Evolutionary conservation across 1,140 invertebrate species (phyloP).

Genomic region (Chymomyza costata): DNA sequence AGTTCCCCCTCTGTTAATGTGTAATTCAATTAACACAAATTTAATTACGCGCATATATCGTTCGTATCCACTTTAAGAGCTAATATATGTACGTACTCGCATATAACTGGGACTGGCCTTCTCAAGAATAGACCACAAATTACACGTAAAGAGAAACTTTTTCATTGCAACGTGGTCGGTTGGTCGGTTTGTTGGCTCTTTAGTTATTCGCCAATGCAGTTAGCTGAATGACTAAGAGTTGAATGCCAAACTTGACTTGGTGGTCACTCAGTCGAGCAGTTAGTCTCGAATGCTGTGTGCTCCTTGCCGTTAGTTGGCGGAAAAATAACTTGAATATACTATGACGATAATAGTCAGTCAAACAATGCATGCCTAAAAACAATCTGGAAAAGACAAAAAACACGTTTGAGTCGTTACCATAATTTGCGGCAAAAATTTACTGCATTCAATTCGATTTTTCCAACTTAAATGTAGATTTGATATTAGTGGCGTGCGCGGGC

Average conservation of each 20-base stretch:
- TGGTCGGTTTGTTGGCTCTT: slow-evolving; percentile 10
- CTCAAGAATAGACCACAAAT: slow-evolving; percentile 17
- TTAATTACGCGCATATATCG: slow-evolving; percentile 7
- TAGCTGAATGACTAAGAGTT: slow-evolving; percentile 7
- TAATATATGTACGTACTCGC: too few species aligned
- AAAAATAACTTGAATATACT: slow-evolving; percentile 16
- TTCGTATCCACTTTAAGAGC: too few species aligned
- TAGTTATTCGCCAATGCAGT: too few species aligned
- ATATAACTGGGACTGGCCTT: slow-evolving; percentile 34
- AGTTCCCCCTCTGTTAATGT: too few species aligned
- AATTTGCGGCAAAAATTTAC: slow-evolving; percentile 19
- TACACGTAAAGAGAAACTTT: slow-evolving; percentile 42
- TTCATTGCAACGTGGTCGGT: slow-evolving; percentile 7
- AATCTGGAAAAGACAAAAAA: not conserved
- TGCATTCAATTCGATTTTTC: slow-evolving; percentile 22
- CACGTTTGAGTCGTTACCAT: too few species aligned
- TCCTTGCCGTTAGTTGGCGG: slow-evolving; percentile 9
- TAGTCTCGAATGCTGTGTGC: slow-evolving; percentile 20
- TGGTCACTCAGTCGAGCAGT: slow-evolving; percentile 13
- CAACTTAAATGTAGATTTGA: too few species aligned
- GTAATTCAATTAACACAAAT: slow-evolving; percentile 35
- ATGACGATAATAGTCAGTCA: slow-evolving; percentile 34
- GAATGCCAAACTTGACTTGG: slow-evolving; percentile 25
- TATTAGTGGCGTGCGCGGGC: slow-evolving; percentile 11
- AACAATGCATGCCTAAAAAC: slow-evolving; percentile 2